These are phyloP conservation scores for Gorsachius goisagi DNA, from an alignment of 2,113 vertebrate species.

Conservation along the genomic window DNA sequence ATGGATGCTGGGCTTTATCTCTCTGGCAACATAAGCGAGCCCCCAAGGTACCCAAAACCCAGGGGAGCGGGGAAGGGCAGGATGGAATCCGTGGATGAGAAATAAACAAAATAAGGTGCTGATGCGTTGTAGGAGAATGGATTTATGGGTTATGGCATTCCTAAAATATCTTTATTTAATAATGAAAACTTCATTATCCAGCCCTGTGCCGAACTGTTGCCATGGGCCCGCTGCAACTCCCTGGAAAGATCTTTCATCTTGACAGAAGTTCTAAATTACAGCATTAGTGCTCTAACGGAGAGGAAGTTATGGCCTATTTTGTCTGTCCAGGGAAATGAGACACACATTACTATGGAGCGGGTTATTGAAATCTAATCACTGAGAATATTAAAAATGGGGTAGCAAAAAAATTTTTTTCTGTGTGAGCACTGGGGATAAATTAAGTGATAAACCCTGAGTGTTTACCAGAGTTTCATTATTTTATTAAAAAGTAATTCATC, in stretches of 20 bases:
- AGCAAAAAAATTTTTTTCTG: conserved; percentile 68
- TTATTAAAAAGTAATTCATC: conserved; percentile 81
- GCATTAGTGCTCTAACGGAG: conserved; percentile 72
- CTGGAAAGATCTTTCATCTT: conserved; percentile 78
- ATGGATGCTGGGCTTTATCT: background rate
- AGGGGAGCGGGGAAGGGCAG: background rate
- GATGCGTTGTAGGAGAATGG: conserved; percentile 35
- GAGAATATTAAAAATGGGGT: conserved; percentile 85
- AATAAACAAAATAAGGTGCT: conserved; percentile 61
- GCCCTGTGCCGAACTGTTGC: conserved; percentile 72
- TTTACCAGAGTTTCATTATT: conserved; percentile 78
- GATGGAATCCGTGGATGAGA: background rate
- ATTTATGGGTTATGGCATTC: conserved; percentile 76
- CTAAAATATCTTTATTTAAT: conserved; percentile 83
- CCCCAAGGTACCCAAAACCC: background rate
- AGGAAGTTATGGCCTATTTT: conserved; percentile 73
- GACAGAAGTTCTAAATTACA: conserved; percentile 79
- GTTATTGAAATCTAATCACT: conserved; percentile 91
- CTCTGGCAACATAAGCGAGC: conserved; percentile 17
- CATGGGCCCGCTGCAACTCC: conserved; percentile 72
- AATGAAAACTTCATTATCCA: conserved; percentile 84
- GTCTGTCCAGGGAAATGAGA: conserved; percentile 92
- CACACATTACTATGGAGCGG: conserved; percentile 79
- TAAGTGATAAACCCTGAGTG: conserved; percentile 82
- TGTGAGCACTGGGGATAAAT: conserved; percentile 84